Base-by-base conservation (phyloP, 2,888 invertebrate species). In the Calephelis perditalis region DNA sequence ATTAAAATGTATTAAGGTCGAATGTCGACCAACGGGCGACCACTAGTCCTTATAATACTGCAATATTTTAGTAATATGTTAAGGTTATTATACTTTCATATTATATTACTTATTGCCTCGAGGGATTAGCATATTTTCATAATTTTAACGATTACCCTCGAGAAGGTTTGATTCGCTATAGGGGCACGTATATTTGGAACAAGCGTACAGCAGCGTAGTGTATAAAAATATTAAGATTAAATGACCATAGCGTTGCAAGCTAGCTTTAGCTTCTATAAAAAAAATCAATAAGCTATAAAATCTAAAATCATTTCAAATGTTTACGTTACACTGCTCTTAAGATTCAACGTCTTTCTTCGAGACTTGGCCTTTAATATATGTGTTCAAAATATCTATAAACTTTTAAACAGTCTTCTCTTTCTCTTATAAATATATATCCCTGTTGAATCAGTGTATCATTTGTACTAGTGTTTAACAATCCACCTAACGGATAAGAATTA, bases 331-430 rank as follows among this genome's bases (percentile, higher is more conserved):
- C 76, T 79, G 82, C 79, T 79, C 79, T 77, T 76, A 73, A 77
- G 75, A 75, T 74, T 70, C 68, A 73, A 78, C 74, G 73, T 74
- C 70, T 68, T 70, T 69, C 73, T 70, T 73, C 71, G 72, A 73
- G 75, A 75, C 76, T 73, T 74, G 72, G 74, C 67, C 73, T 76
- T 77, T 73, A 73, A 72, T 74, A 71, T 62, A 60, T 65, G 74
- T 77, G 76, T 78, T 78, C 76, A 82, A 82, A 84, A 84, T 84
- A 85, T 83, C 80, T 87, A 89, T 78, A 82, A 83, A 81, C 78
- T 82, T 86, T 84, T 78, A 70, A 81, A 82, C 90, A 90, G 90
- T 90, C 90, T 90, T 90, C 84, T 79, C 81, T 84, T 88, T 81
- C 80, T 80, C 88, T 90, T 88, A 89, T 77, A 84, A 79, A 81